Evolutionary conservation across 2,888 invertebrate species (phyloP).

Genomic region (Apomyelois bistriatella): DNA sequence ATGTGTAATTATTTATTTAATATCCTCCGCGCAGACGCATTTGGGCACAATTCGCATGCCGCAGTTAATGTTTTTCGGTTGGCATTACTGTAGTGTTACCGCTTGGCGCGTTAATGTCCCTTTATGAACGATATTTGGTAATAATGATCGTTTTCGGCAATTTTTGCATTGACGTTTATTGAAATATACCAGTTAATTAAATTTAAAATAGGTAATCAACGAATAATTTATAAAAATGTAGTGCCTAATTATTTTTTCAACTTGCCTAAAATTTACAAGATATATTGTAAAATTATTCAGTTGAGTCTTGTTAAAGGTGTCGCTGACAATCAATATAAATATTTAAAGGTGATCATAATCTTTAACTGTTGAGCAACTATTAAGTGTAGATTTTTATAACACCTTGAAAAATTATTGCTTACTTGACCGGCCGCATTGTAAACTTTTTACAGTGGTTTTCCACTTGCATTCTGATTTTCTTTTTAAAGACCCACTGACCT

Average conservation of each 20-base stretch:
- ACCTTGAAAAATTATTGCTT: too few relatives aligned
- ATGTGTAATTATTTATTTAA: constrained; percentile 80
- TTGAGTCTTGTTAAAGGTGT: constrained; percentile 14
- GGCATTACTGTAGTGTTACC: constrained; percentile 32
- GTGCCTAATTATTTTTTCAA: too few relatives aligned
- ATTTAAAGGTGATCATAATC: neutral
- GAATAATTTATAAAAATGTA: too few relatives aligned
- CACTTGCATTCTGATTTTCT: too few relatives aligned
- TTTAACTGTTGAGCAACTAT: neutral
- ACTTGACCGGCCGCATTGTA: too few relatives aligned
- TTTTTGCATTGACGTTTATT: constrained; percentile 26
- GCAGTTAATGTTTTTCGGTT: constrained; percentile 51
- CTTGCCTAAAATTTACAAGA: neutral
- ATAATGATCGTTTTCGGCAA: constrained; percentile 31
- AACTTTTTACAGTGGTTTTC: too few relatives aligned
- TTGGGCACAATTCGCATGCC: constrained; percentile 75
- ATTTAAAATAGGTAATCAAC: constrained; percentile 3
- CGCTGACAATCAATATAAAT: neutral
- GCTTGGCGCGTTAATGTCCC: constrained; percentile 40
- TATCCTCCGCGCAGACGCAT: constrained; percentile 57
- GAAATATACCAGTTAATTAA: constrained; percentile 14
- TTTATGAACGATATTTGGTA: constrained; percentile 37
- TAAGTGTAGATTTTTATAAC: too few relatives aligned
- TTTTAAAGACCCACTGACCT: too few relatives aligned
- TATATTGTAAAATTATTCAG: neutral